Conservation (phyloP, 1,140 invertebrate genomes). For the Doryteuthis pealeii region DNA sequence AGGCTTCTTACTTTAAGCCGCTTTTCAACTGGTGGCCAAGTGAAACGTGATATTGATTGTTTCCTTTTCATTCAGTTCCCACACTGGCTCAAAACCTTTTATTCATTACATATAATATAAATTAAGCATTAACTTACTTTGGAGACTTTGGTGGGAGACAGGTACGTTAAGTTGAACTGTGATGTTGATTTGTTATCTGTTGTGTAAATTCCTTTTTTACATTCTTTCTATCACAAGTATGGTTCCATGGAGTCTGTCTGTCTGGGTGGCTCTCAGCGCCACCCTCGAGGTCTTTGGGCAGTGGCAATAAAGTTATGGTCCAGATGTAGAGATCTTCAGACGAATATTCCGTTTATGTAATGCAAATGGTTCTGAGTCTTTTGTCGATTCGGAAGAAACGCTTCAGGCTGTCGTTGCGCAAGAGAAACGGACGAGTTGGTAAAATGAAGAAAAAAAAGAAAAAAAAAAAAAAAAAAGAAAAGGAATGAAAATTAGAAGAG, state of each 20-base stretch:
- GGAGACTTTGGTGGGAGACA: conserved; percentile 58
- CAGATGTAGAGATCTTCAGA: conserved; percentile 82
- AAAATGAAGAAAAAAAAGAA: no score
- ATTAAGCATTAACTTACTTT: no score
- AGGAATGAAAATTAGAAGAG: neutral
- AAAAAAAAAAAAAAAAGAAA: neutral
- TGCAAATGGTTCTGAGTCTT: conserved; percentile 91
- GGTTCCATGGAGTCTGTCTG: neutral
- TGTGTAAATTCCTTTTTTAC: conserved; percentile 27
- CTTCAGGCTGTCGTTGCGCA: conserved; percentile 86
- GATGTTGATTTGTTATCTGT: conserved; percentile 13
- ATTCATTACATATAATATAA: no score
- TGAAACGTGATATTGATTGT: conserved; percentile 33
- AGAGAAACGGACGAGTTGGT: neutral
- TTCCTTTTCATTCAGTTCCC: no score
- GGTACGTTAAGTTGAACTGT: conserved; percentile 50
- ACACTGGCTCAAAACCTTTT: no score
- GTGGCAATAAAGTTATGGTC: conserved; percentile 67
- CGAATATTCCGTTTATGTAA: conserved; percentile 86
- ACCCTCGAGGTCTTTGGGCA: neutral
- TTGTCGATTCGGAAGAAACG: conserved; percentile 91
- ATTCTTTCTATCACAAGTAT: conserved; percentile 19
- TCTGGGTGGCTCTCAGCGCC: neutral
- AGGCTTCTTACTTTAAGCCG: no score
- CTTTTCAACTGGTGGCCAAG: no score